Base-by-base conservation (phyloP, 2,888 invertebrate species). In the Eupeodes luniger region DNA sequence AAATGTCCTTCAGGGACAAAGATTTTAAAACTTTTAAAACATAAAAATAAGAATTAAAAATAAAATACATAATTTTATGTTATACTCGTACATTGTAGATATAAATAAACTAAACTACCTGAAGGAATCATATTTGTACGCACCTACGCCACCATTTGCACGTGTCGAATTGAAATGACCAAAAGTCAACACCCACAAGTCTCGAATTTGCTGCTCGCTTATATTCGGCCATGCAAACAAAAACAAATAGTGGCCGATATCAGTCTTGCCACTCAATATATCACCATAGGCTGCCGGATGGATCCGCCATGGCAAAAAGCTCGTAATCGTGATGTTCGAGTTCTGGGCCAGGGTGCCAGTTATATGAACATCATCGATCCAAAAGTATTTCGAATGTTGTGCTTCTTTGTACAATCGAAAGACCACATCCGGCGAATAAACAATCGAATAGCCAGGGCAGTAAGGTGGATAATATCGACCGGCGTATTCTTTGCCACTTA, bases 301-400 rank as follows among this genome's bases (percentile, higher is more conserved):
- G 19, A 93, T 91, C 49, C 92, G 90, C 89, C 90, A 91, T 16
- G 91, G 90, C 72, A 89, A 61, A 74, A 92, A 90, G 70, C 91
- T 92, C 40, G 94, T 94, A 90, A 95, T 94, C 16, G 94, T 94
- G 69, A 94, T 92, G 91, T 95, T 95, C 55, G 94, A 93, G 89
- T 94, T 93, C 90, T 94, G 93, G 12, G 95, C 94, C 78, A 96
- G 91, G 0, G 95, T 94, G 36, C 97, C 97, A 0, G 97, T 97
- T 53, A 97, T 94, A 91, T 96, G 96, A 51, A 96, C 96, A 92
- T 97, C 97, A 91, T 97, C 97, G 70, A 97, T 96, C 97, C 97
- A 97, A 94, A 97, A 97, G 91, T 96, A 97, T 2, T 95, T 95
- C 4, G 94, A 93, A 9, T 92, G 93, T 90, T 96, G 95, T 1